Evolutionary conservation across 2,888 invertebrate species (phyloP).

Genomic region (Salpingus planirostris): DNA sequence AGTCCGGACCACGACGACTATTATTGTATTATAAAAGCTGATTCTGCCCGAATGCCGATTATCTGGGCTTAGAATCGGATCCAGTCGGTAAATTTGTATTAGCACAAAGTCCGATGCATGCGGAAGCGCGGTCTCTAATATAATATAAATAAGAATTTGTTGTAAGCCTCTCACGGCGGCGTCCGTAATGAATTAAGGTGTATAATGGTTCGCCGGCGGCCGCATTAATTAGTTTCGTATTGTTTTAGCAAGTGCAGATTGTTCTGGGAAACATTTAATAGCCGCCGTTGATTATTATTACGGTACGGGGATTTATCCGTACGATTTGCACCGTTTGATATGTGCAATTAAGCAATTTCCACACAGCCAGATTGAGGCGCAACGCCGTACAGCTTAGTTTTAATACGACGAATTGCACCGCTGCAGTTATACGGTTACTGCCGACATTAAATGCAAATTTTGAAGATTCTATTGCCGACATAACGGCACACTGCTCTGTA

Average conservation of each 20-base stretch:
- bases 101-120: conserved; percentile 10
- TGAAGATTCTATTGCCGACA: too few species aligned
- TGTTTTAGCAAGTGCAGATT: conserved; percentile 13
- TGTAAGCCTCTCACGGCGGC: conserved; percentile 5
- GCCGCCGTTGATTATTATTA: conserved; percentile 13
- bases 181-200: conserved; percentile 13
- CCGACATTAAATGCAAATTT: too few species aligned
- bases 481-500: too few species aligned
- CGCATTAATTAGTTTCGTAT: conserved; percentile 16
- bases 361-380: too few species aligned
- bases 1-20: too few species aligned
- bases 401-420: too few species aligned
- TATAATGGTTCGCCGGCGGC: conserved; percentile 23
- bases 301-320: conserved; percentile 11
- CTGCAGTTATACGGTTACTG: too few species aligned
- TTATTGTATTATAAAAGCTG: too few species aligned
- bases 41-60: too few species aligned
- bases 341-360: conserved; percentile 9
- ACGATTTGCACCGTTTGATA: conserved; percentile 13
- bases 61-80: too few species aligned
- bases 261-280: conserved; percentile 13
- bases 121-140: not conserved
- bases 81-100: conserved; percentile 13
- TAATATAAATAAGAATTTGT: conserved; percentile 12
- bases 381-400: too few species aligned